These are phyloP conservation scores for Teinopalpus imperialis DNA, from an alignment of 2,888 invertebrate genomes.

Conservation along the genomic window DNA sequence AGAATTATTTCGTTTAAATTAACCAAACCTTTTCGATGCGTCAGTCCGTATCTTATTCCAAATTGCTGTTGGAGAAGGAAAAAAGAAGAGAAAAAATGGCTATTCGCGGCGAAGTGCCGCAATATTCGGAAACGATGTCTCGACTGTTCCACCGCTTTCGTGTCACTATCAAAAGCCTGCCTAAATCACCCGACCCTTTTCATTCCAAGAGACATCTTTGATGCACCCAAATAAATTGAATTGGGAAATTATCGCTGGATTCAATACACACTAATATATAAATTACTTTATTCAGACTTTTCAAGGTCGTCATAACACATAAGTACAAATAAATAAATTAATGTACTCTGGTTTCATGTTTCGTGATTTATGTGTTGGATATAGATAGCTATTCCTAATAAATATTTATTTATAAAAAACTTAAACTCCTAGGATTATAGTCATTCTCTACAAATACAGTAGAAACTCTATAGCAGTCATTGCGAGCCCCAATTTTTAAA, in stretches of 20 bases:
- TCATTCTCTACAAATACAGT: too few species aligned
- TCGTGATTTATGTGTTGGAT: neutral
- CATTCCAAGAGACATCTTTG: constrained; percentile 31
- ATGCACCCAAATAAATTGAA: constrained; percentile 18
- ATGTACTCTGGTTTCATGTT: neutral
- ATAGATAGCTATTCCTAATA: too few species aligned
- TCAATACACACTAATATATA: constrained; percentile 15
- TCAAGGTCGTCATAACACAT: constrained; percentile 4
- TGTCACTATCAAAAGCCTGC: constrained; percentile 10
- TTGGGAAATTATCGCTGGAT: constrained; percentile 6
- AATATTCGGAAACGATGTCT: constrained; percentile 3
- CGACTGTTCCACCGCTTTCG: constrained; percentile 4
- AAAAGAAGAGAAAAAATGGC: constrained; percentile 2
- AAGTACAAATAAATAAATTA: neutral
- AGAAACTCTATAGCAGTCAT: too few species aligned
- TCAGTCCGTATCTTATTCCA: neutral
- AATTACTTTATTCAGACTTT: neutral
- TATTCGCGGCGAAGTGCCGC: neutral
- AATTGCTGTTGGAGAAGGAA: constrained; percentile 4
- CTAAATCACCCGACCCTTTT: constrained; percentile 42
- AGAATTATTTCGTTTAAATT: constrained; percentile 19
- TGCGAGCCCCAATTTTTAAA: too few species aligned
- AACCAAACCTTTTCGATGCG: constrained; percentile 19
- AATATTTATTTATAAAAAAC: too few species aligned
- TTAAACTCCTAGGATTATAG: too few species aligned